Evolutionary conservation across 1,140 invertebrate species (phyloP), one percentile per base, ranked within the genome.

Genomic region (Homalodisca vitripennis): DNA sequence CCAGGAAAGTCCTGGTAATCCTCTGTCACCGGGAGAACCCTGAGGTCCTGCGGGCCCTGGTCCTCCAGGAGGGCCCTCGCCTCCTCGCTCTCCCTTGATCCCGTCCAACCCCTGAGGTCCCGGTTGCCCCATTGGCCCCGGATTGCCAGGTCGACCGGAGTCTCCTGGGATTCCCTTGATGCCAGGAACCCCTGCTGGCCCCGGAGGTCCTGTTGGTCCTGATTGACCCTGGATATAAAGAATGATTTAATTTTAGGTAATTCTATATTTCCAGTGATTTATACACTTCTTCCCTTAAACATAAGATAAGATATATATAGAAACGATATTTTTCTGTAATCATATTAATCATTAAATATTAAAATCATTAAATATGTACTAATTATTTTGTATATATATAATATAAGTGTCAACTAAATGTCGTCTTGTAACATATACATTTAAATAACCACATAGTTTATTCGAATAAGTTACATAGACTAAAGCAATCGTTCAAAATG

Each of bases 151-250:
- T 73, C 87, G 78, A 29, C 93, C 93, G 29, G 83, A 78, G 71
- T 93, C 88, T 65, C 93, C 93, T 30, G 84, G 78, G 32, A 84
- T 78, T 71, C 90, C 91, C 77, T 91, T 92, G 51, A 87, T 81
- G 69, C 93, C 93, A 10, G 87, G 85, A 22, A 88, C 76, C 31
- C 92, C 92, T 72, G 86, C 79, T 32, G 83, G 77, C 60, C 90
- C 90, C 55, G 84, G 78, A 51, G 84, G 83, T 48, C 84, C 84
- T 46, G 79, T 71, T 66, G 82, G 79, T 62, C 89, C 89, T 78
- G 88, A 81, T 70, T 81, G 82, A 29, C 87, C 87, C 86, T 88
- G 67, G 68, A 66, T 29, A 60, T 24, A 60, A 60, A 12, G 27
- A 24, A 20, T 41, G 34, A 41, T 10, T 41, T 41, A 41, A 41